Conservation (phyloP, 1,140 invertebrate genomes). For the Ceratitis capitata region DNA sequence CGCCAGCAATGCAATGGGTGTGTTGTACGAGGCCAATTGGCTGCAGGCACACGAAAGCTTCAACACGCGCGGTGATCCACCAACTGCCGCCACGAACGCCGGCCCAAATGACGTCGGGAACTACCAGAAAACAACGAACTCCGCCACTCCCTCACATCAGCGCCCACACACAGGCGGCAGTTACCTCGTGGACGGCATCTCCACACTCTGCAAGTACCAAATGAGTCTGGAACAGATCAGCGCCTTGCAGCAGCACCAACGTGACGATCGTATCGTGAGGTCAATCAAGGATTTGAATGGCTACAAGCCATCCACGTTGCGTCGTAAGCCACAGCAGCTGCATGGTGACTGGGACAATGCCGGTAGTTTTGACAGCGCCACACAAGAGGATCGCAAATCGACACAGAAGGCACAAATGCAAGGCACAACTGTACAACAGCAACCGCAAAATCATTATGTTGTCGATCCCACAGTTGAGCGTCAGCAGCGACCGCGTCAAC, state of each 20-base stretch:
- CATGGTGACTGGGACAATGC: slow-evolving; percentile 67
- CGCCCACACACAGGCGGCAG: slow-evolving; percentile 49
- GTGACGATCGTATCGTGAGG: slow-evolving; percentile 50
- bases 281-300: slow-evolving; percentile 70
- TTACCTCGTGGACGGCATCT: slow-evolving; percentile 67
- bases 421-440: slow-evolving; percentile 2
- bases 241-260: slow-evolving; percentile 52
- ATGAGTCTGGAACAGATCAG: slow-evolving; percentile 70
- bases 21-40: slow-evolving; percentile 87
- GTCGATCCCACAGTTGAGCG: slow-evolving; percentile 54
- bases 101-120: slow-evolving; percentile 58
- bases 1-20: slow-evolving; percentile 73
- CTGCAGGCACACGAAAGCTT: slow-evolving; percentile 69
- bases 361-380: not conserved
- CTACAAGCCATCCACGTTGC: slow-evolving; percentile 69
- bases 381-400: not conserved
- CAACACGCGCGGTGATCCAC: slow-evolving; percentile 2
- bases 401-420: not conserved
- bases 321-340: slow-evolving; percentile 67
- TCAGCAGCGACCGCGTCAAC: slow-evolving; percentile 56
- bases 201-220: slow-evolving; percentile 71
- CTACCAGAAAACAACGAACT: slow-evolving; percentile 41
- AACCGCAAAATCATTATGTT: slow-evolving; percentile 54
- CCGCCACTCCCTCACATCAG: not conserved
- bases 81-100: not conserved